Base-by-base conservation (phyloP, 2,797 vertebrate genomes). In the Sparus aurata region DNA sequence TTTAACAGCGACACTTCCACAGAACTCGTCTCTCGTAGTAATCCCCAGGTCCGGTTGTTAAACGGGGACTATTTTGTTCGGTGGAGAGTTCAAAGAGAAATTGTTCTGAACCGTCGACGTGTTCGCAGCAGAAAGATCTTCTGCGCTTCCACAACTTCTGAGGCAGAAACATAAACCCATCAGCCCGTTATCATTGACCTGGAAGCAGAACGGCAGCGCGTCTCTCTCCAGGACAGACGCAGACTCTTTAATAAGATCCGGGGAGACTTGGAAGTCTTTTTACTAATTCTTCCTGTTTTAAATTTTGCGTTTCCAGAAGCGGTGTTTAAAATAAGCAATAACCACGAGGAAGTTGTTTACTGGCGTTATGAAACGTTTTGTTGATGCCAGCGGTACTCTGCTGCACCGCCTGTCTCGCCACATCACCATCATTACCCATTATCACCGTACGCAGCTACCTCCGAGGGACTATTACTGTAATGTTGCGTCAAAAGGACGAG, bases 371-470 rank as follows among this genome's bases (percentile, higher is more conserved):
- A 58, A 43, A 20, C 4, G 3, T 34, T 67, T 52, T 41, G 62
- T 63, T 65, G 46, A 52, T 46, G 59, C 69, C 50, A 34, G 27
- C 50, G 4, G 16, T 30, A 5, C 55, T 64, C 1, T 5, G 25
- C 73, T 57, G 43, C 54, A 30, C 10, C 3, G 25, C 30, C 53
- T 49, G 34, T 65, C 69, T 69, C 27, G 0, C 47, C 61, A 34
- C 49, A 65, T 75, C 69, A 58, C 12, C 66, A 8, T 76, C 75
- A 67, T 2, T 16, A 20, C 5, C 78, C 69, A 22, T 60, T 30
- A 71, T 43, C 49, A 8, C 20, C 1, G 23, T 11, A 25, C 59
- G 15, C 12, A 69, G 53, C 52, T 16, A 3, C 53, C 54, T 75
- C 55, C 3, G 2, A 62, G 41, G 60, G 38, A 27, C 52, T 16